phyloP scores from a whole-genome alignment of 2,113 vertebrate genomes.

The Picathartes gymnocephalus region DNA sequence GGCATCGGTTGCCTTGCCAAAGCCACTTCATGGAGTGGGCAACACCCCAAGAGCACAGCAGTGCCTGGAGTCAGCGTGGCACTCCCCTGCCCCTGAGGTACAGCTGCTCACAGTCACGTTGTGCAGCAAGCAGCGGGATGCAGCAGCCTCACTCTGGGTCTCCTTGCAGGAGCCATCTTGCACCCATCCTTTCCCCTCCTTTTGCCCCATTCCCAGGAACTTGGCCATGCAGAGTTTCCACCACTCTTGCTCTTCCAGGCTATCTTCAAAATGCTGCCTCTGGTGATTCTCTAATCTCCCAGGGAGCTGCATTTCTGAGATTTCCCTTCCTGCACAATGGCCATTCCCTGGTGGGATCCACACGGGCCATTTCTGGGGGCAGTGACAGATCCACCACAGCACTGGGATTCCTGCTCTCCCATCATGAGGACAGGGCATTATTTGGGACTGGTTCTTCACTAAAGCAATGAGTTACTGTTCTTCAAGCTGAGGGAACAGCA shows the following conservation, averaged over 20 bases:
- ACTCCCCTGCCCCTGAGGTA: background rate
- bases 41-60: background rate
- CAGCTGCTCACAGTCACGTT: background rate
- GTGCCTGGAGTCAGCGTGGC: rapidly evolving
- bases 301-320: background rate
- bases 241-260: background rate
- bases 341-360: background rate
- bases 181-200: background rate
- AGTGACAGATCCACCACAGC: background rate
- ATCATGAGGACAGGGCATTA: background rate
- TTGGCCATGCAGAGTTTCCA: background rate
- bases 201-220: background rate
- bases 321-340: background rate
- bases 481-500: background rate
- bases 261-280: background rate
- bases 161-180: background rate
- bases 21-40: background rate
- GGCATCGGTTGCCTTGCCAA: background rate
- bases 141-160: background rate
- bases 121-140: background rate
- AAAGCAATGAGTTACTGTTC: background rate
- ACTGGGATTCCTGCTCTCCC: background rate
- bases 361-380: background rate
- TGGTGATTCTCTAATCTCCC: background rate
- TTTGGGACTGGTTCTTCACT: background rate